Evolutionary conservation across 2,888 invertebrate species (phyloP), one percentile per base, ranked within the genome.

Genomic region (Campopleginae sp.): DNA sequence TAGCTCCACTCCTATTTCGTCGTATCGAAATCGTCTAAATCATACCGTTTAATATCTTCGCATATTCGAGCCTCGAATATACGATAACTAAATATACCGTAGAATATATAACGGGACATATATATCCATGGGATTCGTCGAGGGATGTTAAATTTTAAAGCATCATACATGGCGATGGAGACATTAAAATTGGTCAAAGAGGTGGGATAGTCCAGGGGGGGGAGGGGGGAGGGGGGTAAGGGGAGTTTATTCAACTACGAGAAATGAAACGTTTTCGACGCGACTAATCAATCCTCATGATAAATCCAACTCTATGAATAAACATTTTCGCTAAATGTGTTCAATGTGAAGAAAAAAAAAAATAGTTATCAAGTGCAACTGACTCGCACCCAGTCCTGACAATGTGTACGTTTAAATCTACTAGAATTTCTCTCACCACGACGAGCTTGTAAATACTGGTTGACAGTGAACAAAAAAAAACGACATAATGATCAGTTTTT

Each of bases 101-200:
- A 31, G 44, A 33, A 51, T 38, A 65, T 44, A 14, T 3, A n/a
- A 63, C 58, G 66, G 63, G 44, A 63, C 33, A 63, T 42, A 80
- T 66, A 61, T 77, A 70, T 84, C 80, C 87, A 84, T 79, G 84
- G 68, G 81, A 71, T 72, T 66, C 27, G 58, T 33, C 72, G 72
- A 79, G 88, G 79, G 71, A 80, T 77, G 79, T 42, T 75, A 68
- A 63, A 51, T 80, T 86, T 80, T 83, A 27, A 76, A 82, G 82
- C 85, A 81, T 84, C 85, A 84, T 84, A 80, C 82, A 85, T 81
- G 86, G 86, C 87, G 81, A 87, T 88, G 86, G 88, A 84, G 86
- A 82, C 87, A 85, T 87, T 87, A 86, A 85, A 88, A 86, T 87
- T 86, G 38, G 78, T 76, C 81, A 87, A 78, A 80, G 88, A 88